These are phyloP conservation scores for Poecilia wingei DNA, from an alignment of 2,797 vertebrate genomes.

Conservation along the genomic window DNA sequence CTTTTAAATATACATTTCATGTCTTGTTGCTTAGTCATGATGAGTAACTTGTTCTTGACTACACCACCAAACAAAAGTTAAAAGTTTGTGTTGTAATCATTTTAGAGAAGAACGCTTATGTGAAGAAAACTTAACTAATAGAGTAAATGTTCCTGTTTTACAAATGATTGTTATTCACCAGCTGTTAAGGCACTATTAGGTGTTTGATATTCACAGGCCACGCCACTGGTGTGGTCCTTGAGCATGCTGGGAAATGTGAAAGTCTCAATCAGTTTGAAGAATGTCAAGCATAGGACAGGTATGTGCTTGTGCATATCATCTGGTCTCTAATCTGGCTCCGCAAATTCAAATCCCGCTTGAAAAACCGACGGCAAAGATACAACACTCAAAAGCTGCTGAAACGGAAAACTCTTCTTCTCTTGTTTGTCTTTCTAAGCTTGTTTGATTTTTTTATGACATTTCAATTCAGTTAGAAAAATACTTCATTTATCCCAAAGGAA, in stretches of 20 bases:
- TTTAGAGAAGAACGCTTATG: background rate
- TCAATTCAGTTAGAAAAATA: background rate
- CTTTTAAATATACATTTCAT: background rate
- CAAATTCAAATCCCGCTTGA: background rate
- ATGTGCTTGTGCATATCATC: conserved; percentile 4
- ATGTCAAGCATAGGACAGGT: conserved; percentile 7
- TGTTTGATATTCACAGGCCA: background rate
- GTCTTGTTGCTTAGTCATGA: background rate
- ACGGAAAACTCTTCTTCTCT: background rate
- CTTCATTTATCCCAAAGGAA: background rate
- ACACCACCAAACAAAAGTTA: background rate
- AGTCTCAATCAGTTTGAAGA: conserved; percentile 3
- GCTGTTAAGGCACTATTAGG: background rate
- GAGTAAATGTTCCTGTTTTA: background rate
- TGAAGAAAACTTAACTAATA: background rate
- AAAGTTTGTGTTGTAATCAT: background rate
- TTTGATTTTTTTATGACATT: background rate
- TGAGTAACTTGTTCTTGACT: background rate
- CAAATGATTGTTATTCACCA: background rate
- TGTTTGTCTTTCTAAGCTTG: background rate
- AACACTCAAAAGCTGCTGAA: background rate
- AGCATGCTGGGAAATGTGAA: background rate
- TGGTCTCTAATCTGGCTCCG: background rate
- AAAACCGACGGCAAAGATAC: background rate
- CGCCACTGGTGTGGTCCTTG: background rate